Conservation (phyloP, 2,797 vertebrate genomes). For the Rhinophrynus dorsalis region DNA sequence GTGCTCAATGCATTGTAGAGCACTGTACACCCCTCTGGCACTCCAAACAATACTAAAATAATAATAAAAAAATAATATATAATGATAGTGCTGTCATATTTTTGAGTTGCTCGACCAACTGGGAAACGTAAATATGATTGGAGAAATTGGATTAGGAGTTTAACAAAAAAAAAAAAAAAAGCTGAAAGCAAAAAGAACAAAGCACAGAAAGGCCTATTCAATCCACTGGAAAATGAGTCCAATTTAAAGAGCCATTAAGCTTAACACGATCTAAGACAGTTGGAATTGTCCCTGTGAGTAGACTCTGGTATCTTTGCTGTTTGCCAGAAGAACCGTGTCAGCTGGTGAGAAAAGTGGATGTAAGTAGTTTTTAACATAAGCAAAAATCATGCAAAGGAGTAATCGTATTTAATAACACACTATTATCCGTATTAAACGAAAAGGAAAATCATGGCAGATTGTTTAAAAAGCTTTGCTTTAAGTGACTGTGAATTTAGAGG, state of each 20-base stretch:
- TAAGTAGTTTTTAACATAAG: not conserved
- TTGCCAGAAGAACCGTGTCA: constrained; percentile 7
- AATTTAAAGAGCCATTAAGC: constrained; percentile 37
- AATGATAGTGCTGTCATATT: no score
- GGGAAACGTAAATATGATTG: not conserved
- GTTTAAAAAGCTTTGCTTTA: not conserved
- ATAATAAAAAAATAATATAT: no score
- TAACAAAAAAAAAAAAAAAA: not conserved
- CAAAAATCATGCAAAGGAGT: not conserved
- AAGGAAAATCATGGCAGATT: not conserved
- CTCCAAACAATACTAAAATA: no score
- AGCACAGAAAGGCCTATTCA: constrained; percentile 14
- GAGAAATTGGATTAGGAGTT: not conserved
- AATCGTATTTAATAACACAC: constrained; percentile 1
- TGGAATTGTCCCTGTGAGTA: constrained; percentile 20
- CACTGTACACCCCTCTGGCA: no score
- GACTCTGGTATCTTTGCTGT: constrained; percentile 6
- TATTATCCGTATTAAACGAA: constrained; percentile 14
- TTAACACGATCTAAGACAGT: constrained; percentile 12
- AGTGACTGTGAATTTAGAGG: not conserved
- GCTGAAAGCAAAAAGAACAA: constrained; percentile 9
- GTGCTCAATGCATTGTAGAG: no score
- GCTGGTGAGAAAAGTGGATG: not conserved
- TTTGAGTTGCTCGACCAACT: not conserved
- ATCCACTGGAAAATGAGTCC: constrained; percentile 17